Evolutionary conservation across 2,797 vertebrate genomes (phyloP), one percentile per base, ranked within the genome.

Genomic region (Furcifer pardalis): DNA sequence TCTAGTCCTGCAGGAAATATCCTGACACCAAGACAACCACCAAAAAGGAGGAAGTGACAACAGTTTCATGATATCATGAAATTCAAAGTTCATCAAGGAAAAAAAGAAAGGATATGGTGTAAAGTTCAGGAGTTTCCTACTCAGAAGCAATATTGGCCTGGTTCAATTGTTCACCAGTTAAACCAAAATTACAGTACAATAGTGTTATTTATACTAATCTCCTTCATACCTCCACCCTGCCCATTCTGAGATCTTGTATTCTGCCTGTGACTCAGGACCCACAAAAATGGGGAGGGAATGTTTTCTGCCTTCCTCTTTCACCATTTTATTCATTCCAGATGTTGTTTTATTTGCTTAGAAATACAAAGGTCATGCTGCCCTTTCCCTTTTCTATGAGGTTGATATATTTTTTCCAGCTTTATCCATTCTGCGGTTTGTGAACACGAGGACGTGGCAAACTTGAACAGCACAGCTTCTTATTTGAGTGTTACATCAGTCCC

Each of bases 261-360:
- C 72, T 60, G 32, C 30, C 17, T 17, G 9, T 13, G 49, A 12
- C n/a, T 42, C 27, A n/a, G n/a, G n/a, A n/a, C n/a, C n/a, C n/a
- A 17, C n/a, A 19, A 25, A 81, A 71, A 49, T 42, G 32, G 66
- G 46, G 0, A n/a, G 37, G 3, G 1, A 56, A 79, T 46, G 35
- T 25, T 76, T 9, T 1, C 21, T 12, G 23, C 35, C 35, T 37
- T 40, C 15, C 32, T 25, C 35, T 37, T 40, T 35, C 12, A 8
- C 68, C 40, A 42, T 4, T 73, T 32, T 30, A 85, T 59, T n/a
- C 35, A 27, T 75, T 30, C 78, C 71, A 76, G 72, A 85, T 81
- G 62, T 68, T 73, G 27, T 69, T 12, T 75, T 52, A 42, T 63
- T 37, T 46, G 15, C 42, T 73, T 5, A 72, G 25, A 78, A 37